Conservation (phyloP, 2,113 vertebrate species). For the Leptobrachium ailaonicum region DNA sequence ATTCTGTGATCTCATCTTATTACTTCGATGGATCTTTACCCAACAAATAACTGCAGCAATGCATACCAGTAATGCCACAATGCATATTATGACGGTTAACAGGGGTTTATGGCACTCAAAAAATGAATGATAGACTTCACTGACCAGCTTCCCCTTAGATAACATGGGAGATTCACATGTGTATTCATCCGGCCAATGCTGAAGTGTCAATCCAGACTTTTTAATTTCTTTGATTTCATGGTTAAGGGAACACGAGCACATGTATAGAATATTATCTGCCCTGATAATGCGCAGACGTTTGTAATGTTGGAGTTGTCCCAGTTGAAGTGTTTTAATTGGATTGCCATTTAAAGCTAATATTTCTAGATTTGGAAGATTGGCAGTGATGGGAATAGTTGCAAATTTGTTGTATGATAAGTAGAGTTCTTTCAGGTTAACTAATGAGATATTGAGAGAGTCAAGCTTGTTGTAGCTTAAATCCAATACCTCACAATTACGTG, state of each 20-base stretch:
- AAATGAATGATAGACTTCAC: neutral
- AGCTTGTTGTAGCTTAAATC: conserved; percentile 67
- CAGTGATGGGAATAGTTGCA: conserved; percentile 43
- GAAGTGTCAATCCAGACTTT: neutral
- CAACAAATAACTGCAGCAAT: neutral
- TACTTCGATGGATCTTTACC: neutral
- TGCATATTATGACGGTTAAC: neutral
- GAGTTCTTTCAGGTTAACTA: conserved; percentile 54
- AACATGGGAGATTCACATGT: neutral
- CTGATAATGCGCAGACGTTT: conserved; percentile 40
- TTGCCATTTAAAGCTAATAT: conserved; percentile 63
- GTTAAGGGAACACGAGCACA: conserved; percentile 45
- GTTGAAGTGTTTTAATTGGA: conserved; percentile 35
- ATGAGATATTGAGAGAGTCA: conserved; percentile 40
- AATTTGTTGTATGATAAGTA: conserved; percentile 62
- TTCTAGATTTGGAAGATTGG: conserved; percentile 53
- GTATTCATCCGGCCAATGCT: conserved; percentile 58
- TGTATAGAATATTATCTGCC: conserved; percentile 51
- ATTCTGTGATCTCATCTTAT: neutral
- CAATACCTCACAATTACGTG: conserved; percentile 54
- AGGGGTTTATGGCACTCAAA: conserved; percentile 40
- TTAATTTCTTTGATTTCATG: conserved; percentile 49
- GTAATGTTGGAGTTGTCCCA: conserved; percentile 35
- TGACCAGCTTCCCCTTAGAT: conserved; percentile 44
- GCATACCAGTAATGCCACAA: neutral